Conservation (phyloP, 1,140 invertebrate species). For the Brachionus asplanchnoidis region DNA sequence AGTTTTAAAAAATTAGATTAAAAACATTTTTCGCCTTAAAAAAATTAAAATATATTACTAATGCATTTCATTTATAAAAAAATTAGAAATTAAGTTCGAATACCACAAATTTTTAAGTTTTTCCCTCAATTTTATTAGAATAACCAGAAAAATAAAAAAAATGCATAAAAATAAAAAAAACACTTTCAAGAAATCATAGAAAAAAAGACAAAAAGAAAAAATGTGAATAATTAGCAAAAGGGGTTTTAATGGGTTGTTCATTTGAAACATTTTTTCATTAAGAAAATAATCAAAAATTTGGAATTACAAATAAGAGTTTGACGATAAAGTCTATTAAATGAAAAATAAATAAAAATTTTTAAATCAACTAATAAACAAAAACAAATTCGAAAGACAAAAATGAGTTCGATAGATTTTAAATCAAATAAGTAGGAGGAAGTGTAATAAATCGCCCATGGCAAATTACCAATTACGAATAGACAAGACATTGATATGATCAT, state of each 20-base stretch:
- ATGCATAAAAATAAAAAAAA: too few relatives aligned
- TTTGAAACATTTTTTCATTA: background rate
- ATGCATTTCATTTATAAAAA: too few relatives aligned
- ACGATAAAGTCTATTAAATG: slow-evolving; percentile 3
- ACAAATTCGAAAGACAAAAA: slow-evolving; percentile 2
- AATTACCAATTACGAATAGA: background rate
- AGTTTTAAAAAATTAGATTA: too few relatives aligned
- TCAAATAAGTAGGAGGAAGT: background rate
- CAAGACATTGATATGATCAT: slow-evolving; percentile 30
- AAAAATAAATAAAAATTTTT: slow-evolving; percentile 14
- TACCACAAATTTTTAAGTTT: too few relatives aligned
- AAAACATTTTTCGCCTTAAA: too few relatives aligned
- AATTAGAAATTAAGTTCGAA: too few relatives aligned
- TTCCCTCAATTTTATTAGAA: too few relatives aligned
- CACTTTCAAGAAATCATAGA: too few relatives aligned
- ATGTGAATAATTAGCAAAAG: too few relatives aligned
- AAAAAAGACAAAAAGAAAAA: too few relatives aligned
- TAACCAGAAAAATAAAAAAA: too few relatives aligned
- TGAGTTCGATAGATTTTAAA: background rate
- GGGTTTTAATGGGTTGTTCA: background rate
- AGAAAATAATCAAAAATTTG: background rate
- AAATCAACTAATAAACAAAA: slow-evolving; percentile 16
- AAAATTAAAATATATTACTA: too few relatives aligned
- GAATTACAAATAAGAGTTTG: background rate
- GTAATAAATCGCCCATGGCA: slow-evolving; percentile 23